Evolutionary conservation across 2,797 vertebrate genomes (phyloP).

Genomic region (Sparus aurata): DNA sequence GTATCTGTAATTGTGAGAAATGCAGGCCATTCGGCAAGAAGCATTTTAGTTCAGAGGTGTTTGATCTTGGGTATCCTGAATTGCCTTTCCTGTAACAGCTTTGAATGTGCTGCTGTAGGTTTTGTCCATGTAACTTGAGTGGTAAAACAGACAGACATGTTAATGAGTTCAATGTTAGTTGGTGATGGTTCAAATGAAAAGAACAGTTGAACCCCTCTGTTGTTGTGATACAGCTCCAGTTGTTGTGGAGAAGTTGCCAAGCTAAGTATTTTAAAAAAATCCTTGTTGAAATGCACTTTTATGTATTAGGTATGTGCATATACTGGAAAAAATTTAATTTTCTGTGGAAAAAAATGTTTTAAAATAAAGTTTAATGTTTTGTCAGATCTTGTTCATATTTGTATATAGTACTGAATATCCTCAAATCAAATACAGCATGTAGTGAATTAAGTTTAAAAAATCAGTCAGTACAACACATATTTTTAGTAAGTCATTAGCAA

Average conservation of each 20-base stretch:
- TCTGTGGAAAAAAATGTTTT: background rate
- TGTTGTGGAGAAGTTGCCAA: too few species aligned
- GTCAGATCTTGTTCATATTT: background rate
- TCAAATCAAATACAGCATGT: background rate
- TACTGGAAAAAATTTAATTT: background rate
- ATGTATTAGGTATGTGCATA: background rate
- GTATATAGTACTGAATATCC: background rate
- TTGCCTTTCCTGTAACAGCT: background rate
- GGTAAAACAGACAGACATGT: too few species aligned
- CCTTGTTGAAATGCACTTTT: too few species aligned
- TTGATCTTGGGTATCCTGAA: background rate
- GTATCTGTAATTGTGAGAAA: background rate
- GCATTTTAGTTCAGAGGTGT: too few species aligned
- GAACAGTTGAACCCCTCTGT: too few species aligned
- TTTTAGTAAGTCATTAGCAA: slow-evolving; percentile 9
- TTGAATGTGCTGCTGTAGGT: too few species aligned
- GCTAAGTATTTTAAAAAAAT: too few species aligned
- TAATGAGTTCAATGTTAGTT: too few species aligned
- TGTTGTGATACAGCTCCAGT: too few species aligned
- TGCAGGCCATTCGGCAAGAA: background rate
- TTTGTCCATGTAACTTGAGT: too few species aligned
- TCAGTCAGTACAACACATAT: background rate
- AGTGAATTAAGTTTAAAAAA: background rate
- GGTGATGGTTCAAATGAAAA: too few species aligned
- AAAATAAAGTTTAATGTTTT: background rate